Conservation (phyloP, 1,140 invertebrate species). For the Aphelinus atriplicis region DNA sequence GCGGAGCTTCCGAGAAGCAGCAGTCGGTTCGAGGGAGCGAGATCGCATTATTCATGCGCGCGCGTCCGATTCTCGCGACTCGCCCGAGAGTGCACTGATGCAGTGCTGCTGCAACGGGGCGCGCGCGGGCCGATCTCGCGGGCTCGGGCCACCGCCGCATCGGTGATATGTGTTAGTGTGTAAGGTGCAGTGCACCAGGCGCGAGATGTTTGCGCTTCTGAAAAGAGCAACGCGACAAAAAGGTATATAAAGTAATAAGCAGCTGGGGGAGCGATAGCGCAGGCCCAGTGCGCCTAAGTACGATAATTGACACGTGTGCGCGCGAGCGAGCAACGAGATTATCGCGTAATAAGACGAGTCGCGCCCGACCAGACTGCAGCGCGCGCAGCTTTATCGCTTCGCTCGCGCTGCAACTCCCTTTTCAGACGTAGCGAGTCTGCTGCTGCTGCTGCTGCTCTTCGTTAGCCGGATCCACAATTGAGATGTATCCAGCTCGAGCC, state of each 20-base stretch:
- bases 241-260: slow-evolving; percentile 21
- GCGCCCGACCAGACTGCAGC: too few relatives aligned
- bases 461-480: not conserved
- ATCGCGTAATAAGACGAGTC: too few relatives aligned
- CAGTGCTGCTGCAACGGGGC: not conserved
- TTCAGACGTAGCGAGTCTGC: not conserved
- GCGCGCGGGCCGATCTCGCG: not conserved
- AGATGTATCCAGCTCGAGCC: too few relatives aligned
- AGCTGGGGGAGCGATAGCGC: not conserved
- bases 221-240: not conserved
- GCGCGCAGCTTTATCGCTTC: too few relatives aligned
- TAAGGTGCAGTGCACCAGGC: not conserved
- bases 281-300: slow-evolving; percentile 6
- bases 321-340: not conserved
- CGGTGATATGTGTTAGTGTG: not conserved
- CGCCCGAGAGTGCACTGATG: too few relatives aligned
- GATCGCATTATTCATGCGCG: slow-evolving; percentile 42
- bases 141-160: too few relatives aligned
- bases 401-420: too few relatives aligned
- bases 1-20: slow-evolving; percentile 27
- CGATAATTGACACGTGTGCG: slow-evolving; percentile 35
- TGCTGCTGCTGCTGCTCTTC: not conserved
- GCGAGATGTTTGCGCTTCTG: not conserved
- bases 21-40: slow-evolving; percentile 20
- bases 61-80: slow-evolving; percentile 26